Conservation (phyloP, 2,113 vertebrate species). For the Arenaria interpres region DNA sequence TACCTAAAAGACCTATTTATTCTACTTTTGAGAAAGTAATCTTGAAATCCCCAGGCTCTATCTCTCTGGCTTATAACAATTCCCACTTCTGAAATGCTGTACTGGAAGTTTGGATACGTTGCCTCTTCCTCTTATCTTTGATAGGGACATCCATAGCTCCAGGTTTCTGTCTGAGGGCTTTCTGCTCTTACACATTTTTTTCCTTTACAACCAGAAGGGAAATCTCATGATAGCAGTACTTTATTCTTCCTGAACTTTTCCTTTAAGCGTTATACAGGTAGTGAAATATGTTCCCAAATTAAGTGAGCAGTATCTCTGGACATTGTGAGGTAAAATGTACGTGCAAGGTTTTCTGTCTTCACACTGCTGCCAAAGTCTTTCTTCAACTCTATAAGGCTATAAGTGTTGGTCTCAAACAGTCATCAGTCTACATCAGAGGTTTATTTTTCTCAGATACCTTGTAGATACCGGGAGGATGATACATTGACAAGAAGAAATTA, state of each 20-base stretch:
- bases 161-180: neutral
- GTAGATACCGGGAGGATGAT: neutral
- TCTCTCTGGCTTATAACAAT: neutral
- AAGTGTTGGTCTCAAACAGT: neutral
- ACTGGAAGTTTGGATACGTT: neutral
- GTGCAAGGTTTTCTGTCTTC: neutral
- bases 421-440: neutral
- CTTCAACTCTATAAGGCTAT: neutral
- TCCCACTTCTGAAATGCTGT: neutral
- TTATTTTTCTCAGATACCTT: neutral
- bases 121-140: neutral
- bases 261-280: neutral
- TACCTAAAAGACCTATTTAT: neutral
- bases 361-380: neutral
- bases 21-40: neutral
- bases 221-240: neutral
- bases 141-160: neutral
- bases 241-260: neutral
- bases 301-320: neutral
- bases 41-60: neutral
- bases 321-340: neutral
- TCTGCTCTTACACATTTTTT: neutral
- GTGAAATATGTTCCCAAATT: neutral
- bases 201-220: neutral
- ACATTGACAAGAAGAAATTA: too few relatives aligned